phyloP scores from a whole-genome alignment of 2,888 invertebrate species.

The Clanis bilineata region DNA sequence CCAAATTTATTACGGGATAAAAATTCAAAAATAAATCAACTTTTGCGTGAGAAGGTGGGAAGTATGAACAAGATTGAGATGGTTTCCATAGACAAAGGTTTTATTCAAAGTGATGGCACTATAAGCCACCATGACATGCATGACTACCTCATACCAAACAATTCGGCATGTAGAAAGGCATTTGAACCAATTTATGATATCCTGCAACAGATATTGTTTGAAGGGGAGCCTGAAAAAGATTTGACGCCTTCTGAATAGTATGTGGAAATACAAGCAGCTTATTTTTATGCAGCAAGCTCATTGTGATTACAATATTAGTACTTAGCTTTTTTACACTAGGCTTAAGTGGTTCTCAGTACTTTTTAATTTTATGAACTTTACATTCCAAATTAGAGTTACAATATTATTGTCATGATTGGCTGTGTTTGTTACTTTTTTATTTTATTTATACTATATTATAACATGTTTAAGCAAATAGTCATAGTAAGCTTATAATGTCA shows the following conservation, averaged over 20 bases:
- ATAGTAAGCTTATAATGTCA: not conserved
- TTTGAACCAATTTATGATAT: conserved; percentile 93
- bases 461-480: conserved; percentile 27
- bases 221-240: conserved; percentile 89
- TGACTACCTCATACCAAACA: conserved; percentile 94
- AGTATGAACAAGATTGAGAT: conserved; percentile 88
- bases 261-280: conserved; percentile 45
- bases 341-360: conserved; percentile 51
- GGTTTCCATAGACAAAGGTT: conserved; percentile 89
- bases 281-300: conserved; percentile 67
- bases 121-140: conserved; percentile 96
- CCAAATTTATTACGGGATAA: conserved; percentile 92
- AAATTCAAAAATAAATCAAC: conserved; percentile 87
- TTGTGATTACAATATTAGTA: conserved; percentile 75
- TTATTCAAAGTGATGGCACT: conserved; percentile 89
- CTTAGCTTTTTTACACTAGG: conserved; percentile 76
- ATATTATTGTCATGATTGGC: conserved; percentile 52
- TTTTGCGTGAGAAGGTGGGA: conserved; percentile 84
- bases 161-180: conserved; percentile 92
- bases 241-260: conserved; percentile 86
- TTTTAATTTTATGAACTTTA: conserved; percentile 56
- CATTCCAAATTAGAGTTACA: conserved; percentile 72
- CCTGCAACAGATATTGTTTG: conserved; percentile 88
- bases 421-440: conserved; percentile 50
- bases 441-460: conserved; percentile 36